Percentiles rank a stretch among this genome's conserved stretches.
phyloP scores from a whole-genome alignment of 2,113 vertebrate species.

The Spilogale gracilis region DNA sequence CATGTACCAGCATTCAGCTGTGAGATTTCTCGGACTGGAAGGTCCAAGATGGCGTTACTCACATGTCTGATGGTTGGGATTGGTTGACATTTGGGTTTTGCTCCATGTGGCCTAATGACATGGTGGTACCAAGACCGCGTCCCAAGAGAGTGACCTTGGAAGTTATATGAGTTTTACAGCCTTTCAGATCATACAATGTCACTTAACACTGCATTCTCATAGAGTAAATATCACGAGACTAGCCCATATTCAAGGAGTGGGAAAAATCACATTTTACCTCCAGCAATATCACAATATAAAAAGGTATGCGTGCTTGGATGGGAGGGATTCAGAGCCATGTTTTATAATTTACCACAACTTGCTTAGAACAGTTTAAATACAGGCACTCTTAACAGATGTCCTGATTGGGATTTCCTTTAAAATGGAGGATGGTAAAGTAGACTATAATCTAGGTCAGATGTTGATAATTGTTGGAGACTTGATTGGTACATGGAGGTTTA shows the following conservation, averaged over 20 bases:
- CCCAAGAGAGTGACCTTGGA: background rate
- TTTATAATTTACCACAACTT: background rate
- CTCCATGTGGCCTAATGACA: background rate
- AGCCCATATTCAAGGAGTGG: background rate
- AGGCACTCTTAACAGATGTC: background rate
- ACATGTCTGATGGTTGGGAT: background rate
- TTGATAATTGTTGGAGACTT: constrained; percentile 40
- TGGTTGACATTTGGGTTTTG: background rate
- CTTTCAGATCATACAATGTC: background rate
- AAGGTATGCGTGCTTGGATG: background rate
- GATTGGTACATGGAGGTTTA: background rate
- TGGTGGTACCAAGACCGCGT: background rate
- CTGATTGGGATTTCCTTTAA: constrained; percentile 55
- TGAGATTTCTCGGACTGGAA: background rate
- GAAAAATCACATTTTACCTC: background rate
- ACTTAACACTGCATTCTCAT: background rate
- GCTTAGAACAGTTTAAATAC: constrained; percentile 31
- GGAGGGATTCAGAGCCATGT: background rate
- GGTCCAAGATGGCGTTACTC: background rate
- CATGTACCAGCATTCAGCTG: background rate
- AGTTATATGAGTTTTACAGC: background rate
- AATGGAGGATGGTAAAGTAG: background rate
- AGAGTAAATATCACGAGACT: background rate
- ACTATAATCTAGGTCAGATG: background rate
- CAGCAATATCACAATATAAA: background rate